Conservation (phyloP, 1,140 invertebrate species). For the Aphidius gifuensis region DNA sequence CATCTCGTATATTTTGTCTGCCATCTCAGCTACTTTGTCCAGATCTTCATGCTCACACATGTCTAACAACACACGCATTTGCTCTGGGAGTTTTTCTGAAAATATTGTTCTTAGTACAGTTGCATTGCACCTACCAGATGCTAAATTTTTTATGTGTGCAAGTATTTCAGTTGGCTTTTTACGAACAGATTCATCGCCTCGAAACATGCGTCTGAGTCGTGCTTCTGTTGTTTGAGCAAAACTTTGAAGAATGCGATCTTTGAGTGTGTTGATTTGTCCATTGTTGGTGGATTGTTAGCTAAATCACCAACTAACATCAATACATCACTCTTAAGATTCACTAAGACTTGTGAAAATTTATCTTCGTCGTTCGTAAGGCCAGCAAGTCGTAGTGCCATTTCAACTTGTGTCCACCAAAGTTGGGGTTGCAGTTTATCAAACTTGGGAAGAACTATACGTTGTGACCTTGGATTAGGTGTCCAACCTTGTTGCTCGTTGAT, state of each 20-base stretch:
- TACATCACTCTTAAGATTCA: background rate
- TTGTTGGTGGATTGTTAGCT: conserved; percentile 9
- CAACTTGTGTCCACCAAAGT: conserved; percentile 1
- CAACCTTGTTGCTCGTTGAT: too few species aligned
- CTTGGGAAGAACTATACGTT: too few species aligned
- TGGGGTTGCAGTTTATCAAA: background rate
- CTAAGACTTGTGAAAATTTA: background rate
- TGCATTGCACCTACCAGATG: conserved; percentile 16
- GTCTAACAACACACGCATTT: conserved; percentile 11
- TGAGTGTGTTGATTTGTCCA: conserved; percentile 18
- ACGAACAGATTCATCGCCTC: conserved; percentile 29
- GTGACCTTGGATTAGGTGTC: too few species aligned
- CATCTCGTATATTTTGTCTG: conserved; percentile 12
- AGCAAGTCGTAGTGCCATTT: background rate
- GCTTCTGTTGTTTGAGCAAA: conserved; percentile 28
- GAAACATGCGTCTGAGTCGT: conserved; percentile 31
- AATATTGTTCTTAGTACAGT: conserved; percentile 27
- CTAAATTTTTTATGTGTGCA: conserved; percentile 27
- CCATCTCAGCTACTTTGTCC: conserved; percentile 13
- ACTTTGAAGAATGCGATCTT: conserved; percentile 16
- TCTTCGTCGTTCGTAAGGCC: background rate
- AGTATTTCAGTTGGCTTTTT: conserved; percentile 34
- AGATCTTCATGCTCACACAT: background rate
- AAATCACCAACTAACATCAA: conserved; percentile 21
- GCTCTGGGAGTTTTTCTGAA: conserved; percentile 22